Conservation (phyloP, 2,113 vertebrate species). For the Herpailurus yagouaroundi region DNA sequence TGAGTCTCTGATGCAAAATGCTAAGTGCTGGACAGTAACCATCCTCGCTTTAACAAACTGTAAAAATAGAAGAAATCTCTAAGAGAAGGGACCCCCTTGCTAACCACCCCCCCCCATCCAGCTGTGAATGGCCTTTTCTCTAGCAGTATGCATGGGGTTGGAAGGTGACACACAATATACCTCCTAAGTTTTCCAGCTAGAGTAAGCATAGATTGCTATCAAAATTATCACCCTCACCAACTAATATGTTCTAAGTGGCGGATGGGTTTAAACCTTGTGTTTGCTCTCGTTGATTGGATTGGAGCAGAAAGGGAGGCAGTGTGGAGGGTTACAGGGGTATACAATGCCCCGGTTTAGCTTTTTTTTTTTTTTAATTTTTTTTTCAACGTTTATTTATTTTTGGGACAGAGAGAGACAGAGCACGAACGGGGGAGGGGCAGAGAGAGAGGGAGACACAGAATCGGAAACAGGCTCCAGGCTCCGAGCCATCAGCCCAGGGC, state of each 20-base stretch:
- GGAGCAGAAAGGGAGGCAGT: not conserved
- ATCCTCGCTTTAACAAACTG: not conserved
- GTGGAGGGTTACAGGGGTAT: not conserved
- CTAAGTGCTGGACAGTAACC: not conserved
- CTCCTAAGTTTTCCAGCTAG: not conserved
- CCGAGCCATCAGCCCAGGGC: too few relatives aligned
- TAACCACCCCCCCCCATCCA: not conserved
- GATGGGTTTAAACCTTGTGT: not conserved
- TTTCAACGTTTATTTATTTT: too few relatives aligned
- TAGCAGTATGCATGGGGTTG: not conserved
- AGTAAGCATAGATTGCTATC: not conserved
- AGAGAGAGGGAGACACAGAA: too few relatives aligned
- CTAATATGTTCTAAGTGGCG: too few relatives aligned
- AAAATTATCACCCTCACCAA: not conserved
- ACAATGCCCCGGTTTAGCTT: not conserved
- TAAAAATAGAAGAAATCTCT: not conserved
- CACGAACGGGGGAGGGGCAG: too few relatives aligned
- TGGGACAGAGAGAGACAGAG: too few relatives aligned
- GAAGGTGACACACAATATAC: not conserved
- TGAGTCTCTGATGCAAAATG: not conserved
- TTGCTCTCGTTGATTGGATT: not conserved
- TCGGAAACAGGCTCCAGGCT: too few relatives aligned
- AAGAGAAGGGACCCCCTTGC: not conserved
- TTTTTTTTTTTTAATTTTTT: too few relatives aligned
- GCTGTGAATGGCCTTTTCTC: not conserved